Base-by-base conservation (phyloP, 2,888 invertebrate species). In the Folsomia manolachei region DNA sequence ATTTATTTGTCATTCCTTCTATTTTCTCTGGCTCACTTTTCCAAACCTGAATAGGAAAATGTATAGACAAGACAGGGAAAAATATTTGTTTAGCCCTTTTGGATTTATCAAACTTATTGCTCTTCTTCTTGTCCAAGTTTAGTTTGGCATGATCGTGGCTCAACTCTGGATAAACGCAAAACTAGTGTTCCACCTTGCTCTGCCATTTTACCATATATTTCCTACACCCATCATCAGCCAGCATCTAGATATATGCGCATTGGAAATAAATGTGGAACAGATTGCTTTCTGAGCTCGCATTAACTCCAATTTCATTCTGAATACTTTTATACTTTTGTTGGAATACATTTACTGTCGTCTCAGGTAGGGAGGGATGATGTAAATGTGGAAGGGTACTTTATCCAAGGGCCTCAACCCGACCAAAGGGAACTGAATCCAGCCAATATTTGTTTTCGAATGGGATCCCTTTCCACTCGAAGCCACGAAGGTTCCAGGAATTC, bases 371-470 rank as follows among this genome's bases (percentile, higher is more conserved):
- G n/a, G n/a, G n/a, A n/a, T n/a, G 39, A 39, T 14, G 39, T 39
- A 39, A 39, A 39, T 39, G 14, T 39, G 14, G 4, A 39, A 39
- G 14, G 39, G 24, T 78, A 75, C 27, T 66, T 78, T 64, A 75
- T 77, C 26, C 74, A 78, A 69, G 78, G 78, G 26, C 68, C 25
- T 19, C 51, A 9, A 51, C 9, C 51, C 18, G 51, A 9, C 51
- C n/a, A n/a, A n/a, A n/a, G n/a, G n/a, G n/a, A n/a, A n/a, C n/a
- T n/a, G n/a, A n/a, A 76, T 70, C 71, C 77, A 21, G 73, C 71
- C 61, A 78, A 75, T 62, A 71, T 80, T 68, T 73, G 69, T 67
- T 71, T 79, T 61, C 71, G 52, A 51, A 76, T 75, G 24, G 70
- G 26, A 27, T n/a, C n/a, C n/a, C n/a, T n/a, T n/a, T n/a, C n/a